Evolutionary conservation across 1,140 invertebrate species (phyloP), one percentile per base, ranked within the genome.

Genomic region (Trachelipus rathkii): DNA sequence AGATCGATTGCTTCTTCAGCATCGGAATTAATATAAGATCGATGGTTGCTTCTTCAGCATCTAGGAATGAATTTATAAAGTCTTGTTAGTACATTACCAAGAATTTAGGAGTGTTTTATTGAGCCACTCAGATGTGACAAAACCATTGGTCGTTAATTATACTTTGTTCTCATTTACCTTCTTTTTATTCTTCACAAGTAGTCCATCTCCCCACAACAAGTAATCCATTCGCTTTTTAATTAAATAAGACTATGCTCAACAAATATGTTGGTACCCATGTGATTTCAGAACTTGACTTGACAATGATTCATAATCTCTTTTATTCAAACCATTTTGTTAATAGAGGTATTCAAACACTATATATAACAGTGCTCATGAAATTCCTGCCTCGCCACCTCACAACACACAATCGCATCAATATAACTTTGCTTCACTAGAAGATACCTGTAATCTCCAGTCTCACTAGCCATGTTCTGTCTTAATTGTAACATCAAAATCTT

Each of bases 21-120:
- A 72, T 78, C 77, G 77, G 77, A 15, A 78, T 78, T 8, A 78
- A 50, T n/a, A 70, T 46, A 9, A 78, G 73, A 10, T 23, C 46
- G n/a, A n/a, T n/a, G n/a, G n/a, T n/a, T n/a, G n/a, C n/a, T n/a
- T n/a, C n/a, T n/a, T n/a, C n/a, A n/a, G n/a, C n/a, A n/a, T n/a
- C n/a, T n/a, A n/a, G n/a, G n/a, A n/a, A n/a, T n/a, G n/a, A n/a
- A n/a, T n/a, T n/a, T n/a, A n/a, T n/a, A n/a, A n/a, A n/a, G n/a
- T 23, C 71, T 76, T 3, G 74, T 44, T 33, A 76, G 23, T n/a
- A 67, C n/a, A 15, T n/a, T 45, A 67, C 74, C 74, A 76, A 10
- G 67, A 43, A 24, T 44, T 23, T 46, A n/a, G n/a, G n/a, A n/a
- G 68, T 68, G 7, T 75, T 60, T n/a, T 33, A 23, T 13, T 33